Evolutionary conservation across 1,140 invertebrate genomes (phyloP), one percentile per base, ranked within the genome.

Genomic region (Cheumatopsyche charites): DNA sequence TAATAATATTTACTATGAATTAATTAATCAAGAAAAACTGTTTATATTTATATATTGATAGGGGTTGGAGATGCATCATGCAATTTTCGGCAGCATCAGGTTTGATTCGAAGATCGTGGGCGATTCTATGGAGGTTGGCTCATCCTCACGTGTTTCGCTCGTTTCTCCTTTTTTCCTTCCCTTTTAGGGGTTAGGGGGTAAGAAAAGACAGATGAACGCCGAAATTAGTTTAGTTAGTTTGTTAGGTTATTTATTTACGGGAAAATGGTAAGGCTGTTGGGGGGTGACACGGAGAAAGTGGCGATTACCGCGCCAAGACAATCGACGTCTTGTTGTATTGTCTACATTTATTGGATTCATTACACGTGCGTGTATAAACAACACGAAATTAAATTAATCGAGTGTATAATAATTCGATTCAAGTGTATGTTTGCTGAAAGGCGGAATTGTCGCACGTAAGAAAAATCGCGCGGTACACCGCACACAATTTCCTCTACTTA

Each of bases 201-300:
- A 65, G 67, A 73, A 73, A 65, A 72, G 67, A 66, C 72, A 70
- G 62, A 73, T 67, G 72, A 73, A 69, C 72, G 72, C 41, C 58
- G 58, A 69, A 73, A 73, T 73, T 66, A 73, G 67, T 73, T 70
- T 58, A 62, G 68, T 70, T 70, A 70, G 68, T 73, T 73, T 70
- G 67, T 66, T 61, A 36, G 62, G 45, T 61, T 73, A 70, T 70
- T 73, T 73, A 70, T 73, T 73, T 73, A 73, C 72, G 19, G 66
- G 66, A 36, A 58, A 58, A 49, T 45, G 61, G n/a, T 19, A 19
- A 19, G 62, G 23, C 13, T 29, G 23, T 4, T n/a, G 25, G 23
- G 62, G 17, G 41, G 41, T 2, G 49, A 21, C 49, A 19, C 49
- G 49, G 21, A 63, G 63, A 47, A 66, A 62, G 65, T 67, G 67